Conservation (phyloP, 1,140 invertebrate genomes). For the Panulirus ornatus region DNA sequence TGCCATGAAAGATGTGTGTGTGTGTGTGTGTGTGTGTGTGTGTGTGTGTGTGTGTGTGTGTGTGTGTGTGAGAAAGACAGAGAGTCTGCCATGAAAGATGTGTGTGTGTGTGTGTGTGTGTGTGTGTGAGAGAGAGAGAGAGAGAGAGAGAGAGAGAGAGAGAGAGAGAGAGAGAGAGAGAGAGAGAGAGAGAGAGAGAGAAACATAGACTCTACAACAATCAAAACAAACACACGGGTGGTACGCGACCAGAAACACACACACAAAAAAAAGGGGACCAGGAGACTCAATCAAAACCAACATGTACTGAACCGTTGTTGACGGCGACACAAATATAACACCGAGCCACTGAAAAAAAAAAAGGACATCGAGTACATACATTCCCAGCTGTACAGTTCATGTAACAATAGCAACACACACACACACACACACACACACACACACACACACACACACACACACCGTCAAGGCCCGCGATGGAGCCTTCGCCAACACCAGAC, state of each 20-base stretch:
- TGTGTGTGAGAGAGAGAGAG: background rate
- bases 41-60: conserved; percentile 7
- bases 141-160: background rate
- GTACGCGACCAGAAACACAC: too few relatives aligned
- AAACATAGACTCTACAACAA: background rate
- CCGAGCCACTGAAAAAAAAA: background rate
- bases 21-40: conserved; percentile 7
- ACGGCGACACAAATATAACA: background rate
- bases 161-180: conserved; percentile 6
- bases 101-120: background rate
- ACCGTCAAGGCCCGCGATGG: too few relatives aligned
- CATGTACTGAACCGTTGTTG: background rate
- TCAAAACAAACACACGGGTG: background rate
- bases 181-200: conserved; percentile 7
- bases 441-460: too few relatives aligned
- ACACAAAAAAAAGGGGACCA: too few relatives aligned
- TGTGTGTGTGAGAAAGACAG: too few relatives aligned
- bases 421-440: too few relatives aligned
- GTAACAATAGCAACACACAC: too few relatives aligned
- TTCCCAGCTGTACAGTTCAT: too few relatives aligned
- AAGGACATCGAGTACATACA: too few relatives aligned
- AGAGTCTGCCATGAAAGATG: too few relatives aligned
- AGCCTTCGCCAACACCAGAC: too few relatives aligned
- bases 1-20: too few relatives aligned
- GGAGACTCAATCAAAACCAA: background rate